Conservation (phyloP, 2,113 vertebrate species). For the Paracanthobrama guichenoti region DNA sequence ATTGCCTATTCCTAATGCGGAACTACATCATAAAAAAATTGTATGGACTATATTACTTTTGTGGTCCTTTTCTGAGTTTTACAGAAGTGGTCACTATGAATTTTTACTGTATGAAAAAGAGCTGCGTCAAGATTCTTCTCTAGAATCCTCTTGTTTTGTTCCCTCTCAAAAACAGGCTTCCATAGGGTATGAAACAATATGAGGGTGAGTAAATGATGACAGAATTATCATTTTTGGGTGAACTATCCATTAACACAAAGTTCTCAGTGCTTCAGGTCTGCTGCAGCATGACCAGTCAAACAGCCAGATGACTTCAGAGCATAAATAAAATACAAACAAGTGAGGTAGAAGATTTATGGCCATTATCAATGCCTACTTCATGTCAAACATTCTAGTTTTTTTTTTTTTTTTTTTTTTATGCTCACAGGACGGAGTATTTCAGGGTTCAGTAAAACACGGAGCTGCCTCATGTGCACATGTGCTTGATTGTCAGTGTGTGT, state of each 20-base stretch:
- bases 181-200: neutral
- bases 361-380: conserved; percentile 25
- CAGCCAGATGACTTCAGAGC: conserved; percentile 53
- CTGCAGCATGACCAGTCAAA: conserved; percentile 42
- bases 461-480: conserved; percentile 46
- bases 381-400: conserved; percentile 47
- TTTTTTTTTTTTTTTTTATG: too few relatives aligned
- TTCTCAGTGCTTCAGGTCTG: conserved; percentile 54
- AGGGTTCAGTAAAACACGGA: conserved; percentile 27
- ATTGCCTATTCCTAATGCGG: neutral
- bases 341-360: conserved; percentile 2
- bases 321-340: conserved; percentile 36
- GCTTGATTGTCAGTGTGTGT: conserved; percentile 24
- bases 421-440: conserved; percentile 17
- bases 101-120: neutral
- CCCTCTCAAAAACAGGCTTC: neutral
- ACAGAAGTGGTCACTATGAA: neutral
- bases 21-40: neutral
- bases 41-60: neutral
- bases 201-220: neutral
- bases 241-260: conserved; percentile 22
- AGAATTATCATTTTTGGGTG: neutral
- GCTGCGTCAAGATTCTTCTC: neutral
- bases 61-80: neutral
- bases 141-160: neutral